phyloP scores from a whole-genome alignment of 2,113 vertebrate species.

The rat (Rattus norvegicus) region DNA sequence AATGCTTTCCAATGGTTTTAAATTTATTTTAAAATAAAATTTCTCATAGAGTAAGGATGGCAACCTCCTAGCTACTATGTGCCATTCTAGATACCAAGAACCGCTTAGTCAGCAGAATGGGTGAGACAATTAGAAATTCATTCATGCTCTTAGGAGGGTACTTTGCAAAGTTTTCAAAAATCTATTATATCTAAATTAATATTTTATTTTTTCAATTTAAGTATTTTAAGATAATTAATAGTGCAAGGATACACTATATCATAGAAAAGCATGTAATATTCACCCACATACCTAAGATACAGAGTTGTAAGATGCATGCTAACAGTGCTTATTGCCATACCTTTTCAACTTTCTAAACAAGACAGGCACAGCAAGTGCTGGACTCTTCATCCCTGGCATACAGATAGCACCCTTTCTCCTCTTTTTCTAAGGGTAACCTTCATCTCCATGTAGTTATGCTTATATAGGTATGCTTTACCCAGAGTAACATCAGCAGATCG shows the following conservation, averaged over 20 bases:
- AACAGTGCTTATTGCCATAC: neutral
- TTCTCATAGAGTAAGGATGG: neutral
- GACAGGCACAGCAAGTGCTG: neutral
- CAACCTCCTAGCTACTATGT: neutral
- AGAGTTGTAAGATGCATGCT: neutral
- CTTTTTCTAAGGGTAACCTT: neutral
- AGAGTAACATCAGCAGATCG: neutral
- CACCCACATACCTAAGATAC: neutral
- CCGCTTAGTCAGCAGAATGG: neutral
- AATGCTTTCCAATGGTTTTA: neutral
- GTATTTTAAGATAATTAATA: neutral
- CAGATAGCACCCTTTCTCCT: neutral
- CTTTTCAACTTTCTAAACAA: neutral
- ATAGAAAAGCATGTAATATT: neutral
- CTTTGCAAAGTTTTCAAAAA: neutral
- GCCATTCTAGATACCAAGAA: neutral
- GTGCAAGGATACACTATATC: neutral
- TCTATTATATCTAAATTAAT: neutral
- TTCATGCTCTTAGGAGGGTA: neutral
- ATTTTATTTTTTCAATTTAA: neutral
- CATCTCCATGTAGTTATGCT: neutral
- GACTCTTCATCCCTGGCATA: neutral
- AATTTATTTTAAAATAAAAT: slow-evolving; percentile 29
- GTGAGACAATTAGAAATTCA: neutral
- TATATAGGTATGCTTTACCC: neutral